A percentile compares a stretch with the other conserved stretches of the same genome.
Evolutionary conservation across 1,140 invertebrate species (phyloP).

Genomic region (Melipona quadrifasciata): DNA sequence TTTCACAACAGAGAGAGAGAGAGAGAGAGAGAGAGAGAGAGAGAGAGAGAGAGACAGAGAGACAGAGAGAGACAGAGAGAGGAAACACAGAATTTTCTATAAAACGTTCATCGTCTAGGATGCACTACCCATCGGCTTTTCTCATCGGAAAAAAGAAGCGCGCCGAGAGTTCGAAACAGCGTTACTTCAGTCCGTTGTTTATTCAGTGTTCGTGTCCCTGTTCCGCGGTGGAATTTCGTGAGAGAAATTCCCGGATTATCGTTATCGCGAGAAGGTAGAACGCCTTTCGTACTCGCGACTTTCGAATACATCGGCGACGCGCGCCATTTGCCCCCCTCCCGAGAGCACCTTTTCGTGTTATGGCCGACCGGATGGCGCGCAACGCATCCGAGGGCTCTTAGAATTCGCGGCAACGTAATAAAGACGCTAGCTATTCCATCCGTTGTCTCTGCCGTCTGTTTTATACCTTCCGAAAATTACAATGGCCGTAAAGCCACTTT

Average conservation of each 20-base stretch:
- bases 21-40: neutral
- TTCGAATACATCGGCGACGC: slow-evolving; percentile 9
- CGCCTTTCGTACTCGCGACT: neutral
- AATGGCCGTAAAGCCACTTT: neutral
- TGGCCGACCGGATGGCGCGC: neutral
- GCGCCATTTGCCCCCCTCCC: neutral
- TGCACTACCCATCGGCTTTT: slow-evolving; percentile 16
- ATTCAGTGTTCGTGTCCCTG: neutral
- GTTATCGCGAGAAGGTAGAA: neutral
- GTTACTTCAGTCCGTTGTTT: slow-evolving; percentile 25
- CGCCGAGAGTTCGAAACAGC: neutral
- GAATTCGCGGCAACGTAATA: slow-evolving; percentile 21
- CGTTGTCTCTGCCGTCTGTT: slow-evolving; percentile 7
- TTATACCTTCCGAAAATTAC: slow-evolving; percentile 38
- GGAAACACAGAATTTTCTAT: neutral
- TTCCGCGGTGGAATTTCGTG: neutral
- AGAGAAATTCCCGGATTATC: slow-evolving; percentile 7
- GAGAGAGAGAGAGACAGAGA: no score
- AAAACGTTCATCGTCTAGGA: slow-evolving; percentile 24
- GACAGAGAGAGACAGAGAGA: neutral
- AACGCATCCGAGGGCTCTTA: neutral
- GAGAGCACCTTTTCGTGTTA: neutral
- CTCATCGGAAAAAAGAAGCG: neutral
- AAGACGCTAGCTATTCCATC: neutral
- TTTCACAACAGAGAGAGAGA: neutral